Evolutionary conservation across 2,113 vertebrate species (phyloP), one percentile per base, ranked within the genome.

Genomic region (Mesembrinibis cayennensis): DNA sequence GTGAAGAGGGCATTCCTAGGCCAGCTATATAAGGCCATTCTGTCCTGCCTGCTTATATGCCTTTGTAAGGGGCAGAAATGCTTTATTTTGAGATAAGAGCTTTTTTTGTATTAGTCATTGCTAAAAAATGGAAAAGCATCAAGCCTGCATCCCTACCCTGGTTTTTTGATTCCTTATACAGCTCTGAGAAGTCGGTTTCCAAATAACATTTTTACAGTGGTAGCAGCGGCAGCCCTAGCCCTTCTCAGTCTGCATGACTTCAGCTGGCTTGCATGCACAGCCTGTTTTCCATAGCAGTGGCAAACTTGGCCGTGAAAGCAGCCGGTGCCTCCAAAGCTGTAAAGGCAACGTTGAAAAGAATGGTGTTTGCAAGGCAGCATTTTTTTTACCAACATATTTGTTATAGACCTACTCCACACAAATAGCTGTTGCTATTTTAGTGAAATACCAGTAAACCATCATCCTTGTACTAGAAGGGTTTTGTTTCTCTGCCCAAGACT

Each of bases 271-370:
- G 91, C 93, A 52, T 76, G 83, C 81, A 96, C 81, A 23, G 91
- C 90, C 95, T 94, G 94, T 97, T 97, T 95, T 98, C 96, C 97
- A 97, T 74, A 95, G 96, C 87, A 16, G 97, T 98, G 97, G 98
- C 97, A 97, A 95, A 97, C 30, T 95, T 98, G 98, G 98, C 98
- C 97, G 98, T 79, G 97, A 98, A 98, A 96, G 83, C 87, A 86
- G 93, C 72, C 38, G 26, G 56, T 25, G 82, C 86, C 95, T 98
- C 97, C 97, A 98, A 80, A 96, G 85, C 97, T 84, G 19, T 71
- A 92, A 97, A 97, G 95, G 89, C 65, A 74, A 56, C 7, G 3
- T 71, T 83, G 89, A 83, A 91, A 83, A 96, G 96, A 97, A 94
- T 52, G 94, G 89, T 88, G 83, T 93, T 95, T 93, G 95, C 86